Base-by-base conservation (phyloP, 2,888 invertebrate genomes). In the Nymphalis c-album region DNA sequence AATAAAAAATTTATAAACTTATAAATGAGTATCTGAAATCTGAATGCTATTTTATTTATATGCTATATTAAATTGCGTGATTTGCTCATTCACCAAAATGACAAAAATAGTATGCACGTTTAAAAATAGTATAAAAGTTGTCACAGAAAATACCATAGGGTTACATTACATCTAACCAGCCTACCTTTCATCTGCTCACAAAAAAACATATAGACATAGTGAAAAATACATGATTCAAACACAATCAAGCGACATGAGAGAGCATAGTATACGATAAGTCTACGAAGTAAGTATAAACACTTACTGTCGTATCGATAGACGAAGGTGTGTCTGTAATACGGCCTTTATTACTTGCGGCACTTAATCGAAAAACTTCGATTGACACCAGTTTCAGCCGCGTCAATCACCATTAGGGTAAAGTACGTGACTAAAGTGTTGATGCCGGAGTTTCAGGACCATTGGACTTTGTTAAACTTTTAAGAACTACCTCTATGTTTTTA, bases 341-440 rank as follows among this genome's bases (percentile, higher is more conserved):
- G 77, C 74, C 77, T 79, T 77, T 77, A 77, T 77, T 78, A 75
- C 70, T 64, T 70, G 67, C 70, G 71, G 74, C 77, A 78, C 76
- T 81, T 81, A 82, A 82, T 82, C 80, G 80, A 76, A 76, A 79
- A 79, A 81, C 78, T 81, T 78, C 77, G 78, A 81, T 78, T 79
- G 80, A 79, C 81, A 81, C 75, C 79, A 75, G 74, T 74, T 78
- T 78, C 77, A 76, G 58, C 48, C 47, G 75, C 74, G 81, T 83
- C 83, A 82, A 83, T 84, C 84, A 81, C 78, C 78, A 84, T 83
- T 83, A 81, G 64, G 59, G 35, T 64, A 53, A 67, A 60, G 67
- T 62, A 70, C 70, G 67, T 67, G 71, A 67, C 58, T 60, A 57
- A 63, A 65, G 67, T 69, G 62, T 63, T 60, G 67, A 69, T 63